Evolutionary conservation across 2,888 invertebrate species (phyloP).

Genomic region (Petrolisthes manimaculis): DNA sequence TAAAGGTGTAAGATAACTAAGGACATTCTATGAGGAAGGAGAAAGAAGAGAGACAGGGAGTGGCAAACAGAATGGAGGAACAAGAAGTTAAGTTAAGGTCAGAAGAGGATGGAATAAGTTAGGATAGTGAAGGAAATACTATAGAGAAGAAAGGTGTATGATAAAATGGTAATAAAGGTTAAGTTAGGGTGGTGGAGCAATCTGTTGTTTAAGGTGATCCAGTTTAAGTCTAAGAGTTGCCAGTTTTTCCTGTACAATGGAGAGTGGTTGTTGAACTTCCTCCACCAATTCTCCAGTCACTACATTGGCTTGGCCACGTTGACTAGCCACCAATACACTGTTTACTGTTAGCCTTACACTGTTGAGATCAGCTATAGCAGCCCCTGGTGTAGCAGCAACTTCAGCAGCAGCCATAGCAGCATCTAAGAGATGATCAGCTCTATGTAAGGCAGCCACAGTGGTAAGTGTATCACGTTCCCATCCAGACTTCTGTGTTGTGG

Average conservation of each 20-base stretch:
- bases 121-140: too few species aligned
- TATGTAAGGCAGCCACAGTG: slow-evolving; percentile 36
- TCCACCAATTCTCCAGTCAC: slow-evolving; percentile 54
- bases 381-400: slow-evolving; percentile 29
- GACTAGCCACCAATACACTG: slow-evolving; percentile 24
- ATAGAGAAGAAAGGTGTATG: too few species aligned
- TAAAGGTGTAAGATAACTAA: too few species aligned
- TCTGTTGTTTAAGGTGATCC: slow-evolving; percentile 38
- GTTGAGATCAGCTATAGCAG: slow-evolving; percentile 51
- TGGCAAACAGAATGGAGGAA: too few species aligned
- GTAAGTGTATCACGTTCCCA: slow-evolving; percentile 54
- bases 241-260: slow-evolving; percentile 44
- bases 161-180: background rate
- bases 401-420: slow-evolving; percentile 36
- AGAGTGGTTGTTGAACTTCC: slow-evolving; percentile 48
- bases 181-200: background rate
- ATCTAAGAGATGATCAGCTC: slow-evolving; percentile 40
- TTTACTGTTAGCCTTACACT: slow-evolving; percentile 42
- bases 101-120: too few species aligned
- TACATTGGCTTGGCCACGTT: slow-evolving; percentile 47
- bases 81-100: too few species aligned
- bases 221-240: slow-evolving; percentile 20
- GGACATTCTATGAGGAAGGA: too few species aligned
- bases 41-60: too few species aligned
- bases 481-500: slow-evolving; percentile 52